Conservation (phyloP, 2,113 vertebrate genomes). For the Perca schrenkii region DNA sequence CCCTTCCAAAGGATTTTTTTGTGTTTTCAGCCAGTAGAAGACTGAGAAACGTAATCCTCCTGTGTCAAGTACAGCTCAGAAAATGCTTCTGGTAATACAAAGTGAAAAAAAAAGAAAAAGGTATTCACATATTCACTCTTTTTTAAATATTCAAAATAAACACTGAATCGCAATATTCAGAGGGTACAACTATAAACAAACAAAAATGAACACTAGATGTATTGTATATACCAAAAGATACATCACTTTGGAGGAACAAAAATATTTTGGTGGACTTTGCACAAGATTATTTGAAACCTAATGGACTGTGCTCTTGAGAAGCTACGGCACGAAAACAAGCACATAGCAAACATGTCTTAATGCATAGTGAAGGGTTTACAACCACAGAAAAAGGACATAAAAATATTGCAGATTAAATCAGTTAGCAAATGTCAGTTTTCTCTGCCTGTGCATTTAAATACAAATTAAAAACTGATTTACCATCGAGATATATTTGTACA, state of each 20-base stretch:
- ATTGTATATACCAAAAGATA: neutral
- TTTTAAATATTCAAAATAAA: neutral
- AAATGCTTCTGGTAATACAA: neutral
- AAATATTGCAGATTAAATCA: no score
- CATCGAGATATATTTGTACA: neutral
- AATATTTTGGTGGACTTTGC: no score
- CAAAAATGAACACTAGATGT: neutral
- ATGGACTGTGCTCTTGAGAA: neutral
- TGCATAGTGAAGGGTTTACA: neutral
- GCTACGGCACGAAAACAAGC: no score
- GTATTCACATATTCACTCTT: neutral
- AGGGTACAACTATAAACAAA: neutral
- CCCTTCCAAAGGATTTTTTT: no score
- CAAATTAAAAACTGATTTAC: neutral
- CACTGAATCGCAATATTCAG: no score
- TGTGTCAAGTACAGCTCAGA: neutral
- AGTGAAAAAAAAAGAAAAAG: neutral
- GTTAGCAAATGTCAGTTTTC: no score
- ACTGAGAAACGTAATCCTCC: neutral
- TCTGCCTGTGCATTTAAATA: neutral
- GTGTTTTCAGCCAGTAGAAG: neutral
- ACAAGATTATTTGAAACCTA: no score
- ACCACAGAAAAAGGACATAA: neutral
- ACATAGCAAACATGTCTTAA: neutral
- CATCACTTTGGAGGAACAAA: neutral